Conservation (phyloP, 2,797 vertebrate species). For the Pempheris klunzingeri region DNA sequence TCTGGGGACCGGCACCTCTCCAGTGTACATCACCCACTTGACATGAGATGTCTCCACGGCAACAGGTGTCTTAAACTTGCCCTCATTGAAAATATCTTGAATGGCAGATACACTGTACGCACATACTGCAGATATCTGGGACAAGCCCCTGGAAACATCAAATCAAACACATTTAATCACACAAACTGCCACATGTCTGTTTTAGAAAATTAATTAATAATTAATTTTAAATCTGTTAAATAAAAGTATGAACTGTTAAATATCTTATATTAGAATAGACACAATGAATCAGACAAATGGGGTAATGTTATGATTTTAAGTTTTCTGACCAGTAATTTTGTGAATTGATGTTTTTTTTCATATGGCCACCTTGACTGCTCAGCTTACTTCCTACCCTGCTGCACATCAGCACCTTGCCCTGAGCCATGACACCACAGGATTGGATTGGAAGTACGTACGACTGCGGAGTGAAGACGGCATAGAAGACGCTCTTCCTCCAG, state of each 20-base stretch:
- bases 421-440: slow-evolving; percentile 12
- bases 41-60: slow-evolving; percentile 79
- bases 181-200: not conserved
- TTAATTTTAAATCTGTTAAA: not conserved
- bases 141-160: slow-evolving; percentile 73
- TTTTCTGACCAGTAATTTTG: not conserved
- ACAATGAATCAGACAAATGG: not conserved
- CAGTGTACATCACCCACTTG: slow-evolving; percentile 85
- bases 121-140: slow-evolving; percentile 83
- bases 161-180: not conserved
- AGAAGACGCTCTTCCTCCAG: slow-evolving; percentile 86
- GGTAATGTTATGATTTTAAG: not conserved
- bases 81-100: slow-evolving; percentile 81
- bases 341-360: not conserved
- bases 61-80: slow-evolving; percentile 84
- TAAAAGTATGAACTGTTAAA: not conserved
- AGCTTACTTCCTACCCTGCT: not conserved
- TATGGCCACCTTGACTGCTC: not conserved
- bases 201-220: no score
- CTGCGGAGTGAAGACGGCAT: slow-evolving; percentile 85
- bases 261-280: not conserved
- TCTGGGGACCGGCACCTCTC: slow-evolving; percentile 84
- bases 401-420: not conserved
- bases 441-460: slow-evolving; percentile 75
- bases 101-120: slow-evolving; percentile 75